Evolutionary conservation across 2,113 vertebrate genomes (phyloP).

Genomic region (Crypturellus undulatus): DNA sequence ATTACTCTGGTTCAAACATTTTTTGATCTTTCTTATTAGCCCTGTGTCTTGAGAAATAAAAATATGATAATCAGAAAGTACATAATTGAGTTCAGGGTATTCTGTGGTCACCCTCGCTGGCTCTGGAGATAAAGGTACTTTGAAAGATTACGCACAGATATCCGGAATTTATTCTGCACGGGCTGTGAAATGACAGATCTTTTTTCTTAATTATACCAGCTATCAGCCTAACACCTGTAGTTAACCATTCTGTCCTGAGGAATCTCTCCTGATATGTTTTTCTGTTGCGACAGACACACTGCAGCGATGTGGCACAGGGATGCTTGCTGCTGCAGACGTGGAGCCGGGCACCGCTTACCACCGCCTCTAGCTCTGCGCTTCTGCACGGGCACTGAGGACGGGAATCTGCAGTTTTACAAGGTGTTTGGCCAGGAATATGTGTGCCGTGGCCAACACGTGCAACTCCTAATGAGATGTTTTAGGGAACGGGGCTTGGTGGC

Average conservation of each 20-base stretch:
- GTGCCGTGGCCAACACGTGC: rapidly evolving
- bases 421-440: not conserved
- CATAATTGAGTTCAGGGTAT: slow-evolving; percentile 59
- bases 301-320: not conserved
- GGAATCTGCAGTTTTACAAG: not conserved
- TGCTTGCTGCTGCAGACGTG: rapidly evolving
- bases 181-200: slow-evolving; percentile 63
- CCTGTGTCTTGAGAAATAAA: slow-evolving; percentile 56
- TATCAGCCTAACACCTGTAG: slow-evolving; percentile 66
- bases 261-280: slow-evolving; percentile 33
- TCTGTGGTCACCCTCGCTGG: slow-evolving; percentile 41
- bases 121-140: slow-evolving; percentile 49
- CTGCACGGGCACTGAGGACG: not conserved
- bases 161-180: slow-evolving; percentile 64
- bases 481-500: rapidly evolving
- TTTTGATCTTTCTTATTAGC: slow-evolving; percentile 68
- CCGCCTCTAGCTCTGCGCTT: rapidly evolving
- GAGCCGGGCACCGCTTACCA: not conserved
- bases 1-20: slow-evolving; percentile 58
- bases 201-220: slow-evolving; percentile 68
- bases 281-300: not conserved
- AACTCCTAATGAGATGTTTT: not conserved
- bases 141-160: slow-evolving; percentile 50
- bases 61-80: slow-evolving; percentile 59
- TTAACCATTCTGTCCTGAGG: slow-evolving; percentile 53